Evolutionary conservation across 2,113 vertebrate species (phyloP), one percentile per base, ranked within the genome.

Genomic region (Cyanoliseus patagonus): DNA sequence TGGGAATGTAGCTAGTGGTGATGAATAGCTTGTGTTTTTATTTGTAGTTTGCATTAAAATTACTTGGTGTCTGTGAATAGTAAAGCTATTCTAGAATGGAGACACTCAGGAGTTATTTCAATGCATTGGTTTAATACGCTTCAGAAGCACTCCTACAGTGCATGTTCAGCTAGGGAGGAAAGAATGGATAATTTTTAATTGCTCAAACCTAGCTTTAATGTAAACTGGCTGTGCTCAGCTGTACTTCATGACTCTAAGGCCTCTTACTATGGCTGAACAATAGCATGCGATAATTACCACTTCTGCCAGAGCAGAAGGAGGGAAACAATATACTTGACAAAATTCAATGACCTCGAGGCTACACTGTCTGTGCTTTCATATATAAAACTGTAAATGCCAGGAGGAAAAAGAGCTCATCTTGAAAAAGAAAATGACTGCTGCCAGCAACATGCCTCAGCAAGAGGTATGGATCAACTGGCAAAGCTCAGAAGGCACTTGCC

Each of bases 101-200:
- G 57, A 83, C 19, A 72, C 25, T 53, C 42, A 42, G 39, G 62
- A 75, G 18, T 72, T 87, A 53, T 52, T 90, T 72, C 55, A 91
- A 87, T 72, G n/a, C 37, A 33, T 41, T 51, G 44, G 35, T 76
- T 95, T 95, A 75, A 91, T 46, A 57, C n/a, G 52, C 70, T 92
- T 59, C 84, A 83, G 49, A 47, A 89, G 70, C 47, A 57, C 62
- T 86, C 70, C 53, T 57, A 85, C 66, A 53, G 42, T 2, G 8
- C 69, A 35, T 91, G 92, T 92, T 76, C 74, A 91, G 13, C 69
- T 28, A 53, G 52, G 44, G 67, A 91, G 81, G 47, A 83, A 95
- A 79, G 74, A 83, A 1, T 46, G 37, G 62, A 44, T 52, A 72
- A 94, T 59, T 89, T 81, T 95, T 92, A 95, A 92, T 95, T 91